A percentile compares a stretch with the other conserved stretches of the same genome.
phyloP scores from a whole-genome alignment of 2,113 vertebrate species.

The Marmota flaviventris region DNA sequence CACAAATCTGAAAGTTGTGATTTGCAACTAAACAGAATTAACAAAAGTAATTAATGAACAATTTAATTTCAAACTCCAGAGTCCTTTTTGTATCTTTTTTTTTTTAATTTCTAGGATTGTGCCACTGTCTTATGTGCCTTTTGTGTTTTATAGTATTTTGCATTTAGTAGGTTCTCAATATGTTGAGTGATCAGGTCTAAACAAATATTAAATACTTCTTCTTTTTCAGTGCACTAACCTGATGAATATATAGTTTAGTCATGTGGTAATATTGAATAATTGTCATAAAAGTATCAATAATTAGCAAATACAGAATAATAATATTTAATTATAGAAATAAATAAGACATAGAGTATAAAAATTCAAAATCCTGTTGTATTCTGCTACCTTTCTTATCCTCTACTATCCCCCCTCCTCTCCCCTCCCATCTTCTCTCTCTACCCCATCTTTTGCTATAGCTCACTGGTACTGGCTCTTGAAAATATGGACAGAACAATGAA shows the following conservation, averaged over 20 bases:
- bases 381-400: no score
- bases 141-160: neutral
- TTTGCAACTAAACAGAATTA: neutral
- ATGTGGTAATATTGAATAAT: neutral
- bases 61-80: neutral
- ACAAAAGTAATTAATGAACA: neutral
- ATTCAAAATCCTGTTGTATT: neutral
- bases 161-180: neutral
- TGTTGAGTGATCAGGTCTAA: neutral
- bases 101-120: neutral
- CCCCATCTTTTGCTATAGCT: neutral
- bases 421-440: no score
- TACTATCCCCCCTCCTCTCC: no score
- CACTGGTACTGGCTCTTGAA: neutral
- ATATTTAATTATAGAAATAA: neutral
- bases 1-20: neutral
- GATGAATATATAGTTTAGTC: neutral
- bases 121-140: neutral
- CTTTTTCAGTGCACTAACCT: neutral
- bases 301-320: neutral
- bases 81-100: neutral
- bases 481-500: conserved; percentile 17
- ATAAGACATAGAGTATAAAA: neutral
- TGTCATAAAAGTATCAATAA: neutral
- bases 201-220: neutral